Percentiles rank a stretch among this genome's conserved stretches.
phyloP scores from a whole-genome alignment of 2,797 vertebrate species.

The Hemibagrus guttatus region DNA sequence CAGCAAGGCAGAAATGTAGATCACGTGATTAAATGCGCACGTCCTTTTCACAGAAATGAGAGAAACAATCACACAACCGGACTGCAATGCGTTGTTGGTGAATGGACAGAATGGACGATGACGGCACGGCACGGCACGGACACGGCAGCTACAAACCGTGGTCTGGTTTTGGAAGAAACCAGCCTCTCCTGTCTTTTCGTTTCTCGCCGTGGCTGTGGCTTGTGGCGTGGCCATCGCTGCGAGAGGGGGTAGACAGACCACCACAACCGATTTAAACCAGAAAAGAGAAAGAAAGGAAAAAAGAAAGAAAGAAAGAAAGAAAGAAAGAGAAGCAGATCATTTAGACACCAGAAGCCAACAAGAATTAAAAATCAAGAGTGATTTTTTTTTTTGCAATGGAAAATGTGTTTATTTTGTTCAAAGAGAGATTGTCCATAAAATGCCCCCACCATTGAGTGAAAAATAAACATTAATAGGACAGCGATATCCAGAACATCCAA shows the following conservation, averaged over 20 bases:
- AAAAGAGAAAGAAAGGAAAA: slow-evolving; percentile 71
- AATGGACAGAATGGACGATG: slow-evolving; percentile 82
- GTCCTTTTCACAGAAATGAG: slow-evolving; percentile 50
- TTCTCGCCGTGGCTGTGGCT: slow-evolving; percentile 98
- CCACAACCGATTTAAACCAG: slow-evolving; percentile 52
- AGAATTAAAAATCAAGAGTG: slow-evolving; percentile 64
- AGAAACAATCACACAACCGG: slow-evolving; percentile 51
- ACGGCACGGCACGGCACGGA: slow-evolving; percentile 82
- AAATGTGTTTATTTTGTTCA: slow-evolving; percentile 81
- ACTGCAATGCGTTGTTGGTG: slow-evolving; percentile 72
- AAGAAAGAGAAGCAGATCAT: slow-evolving; percentile 86
- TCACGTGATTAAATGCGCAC: slow-evolving; percentile 54
- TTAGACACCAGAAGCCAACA: slow-evolving; percentile 82
- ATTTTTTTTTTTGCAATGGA: slow-evolving; percentile 74
- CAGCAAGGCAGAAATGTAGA: slow-evolving; percentile 12
- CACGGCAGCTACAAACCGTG: slow-evolving; percentile 95
- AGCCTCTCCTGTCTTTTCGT: slow-evolving; percentile 99
- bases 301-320: slow-evolving; percentile 78
- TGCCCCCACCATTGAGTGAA: slow-evolving; percentile 87
- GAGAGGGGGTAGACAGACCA: slow-evolving; percentile 77
- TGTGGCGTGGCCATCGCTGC: slow-evolving; percentile 98
- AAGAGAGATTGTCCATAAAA: slow-evolving; percentile 92
- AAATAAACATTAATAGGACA: slow-evolving; percentile 81
- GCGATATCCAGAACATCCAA: slow-evolving; percentile 55
- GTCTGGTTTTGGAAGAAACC: slow-evolving; percentile 99